Conservation (phyloP, 2,113 vertebrate genomes). For the Oplegnathus fasciatus region DNA sequence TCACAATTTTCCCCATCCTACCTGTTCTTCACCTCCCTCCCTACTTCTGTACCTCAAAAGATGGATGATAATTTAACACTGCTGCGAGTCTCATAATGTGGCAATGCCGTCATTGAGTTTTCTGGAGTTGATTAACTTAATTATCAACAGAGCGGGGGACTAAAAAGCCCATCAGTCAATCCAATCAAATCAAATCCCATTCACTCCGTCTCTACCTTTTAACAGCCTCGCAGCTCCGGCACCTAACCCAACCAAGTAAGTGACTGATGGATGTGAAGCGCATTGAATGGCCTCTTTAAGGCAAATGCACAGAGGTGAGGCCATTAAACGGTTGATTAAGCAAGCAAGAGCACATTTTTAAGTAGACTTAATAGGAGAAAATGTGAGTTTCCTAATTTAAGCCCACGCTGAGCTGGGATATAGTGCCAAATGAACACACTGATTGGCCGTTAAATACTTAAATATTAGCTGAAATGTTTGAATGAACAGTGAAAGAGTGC, state of each 20-base stretch:
- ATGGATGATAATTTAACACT: conserved; percentile 39
- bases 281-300: conserved; percentile 39
- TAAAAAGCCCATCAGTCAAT: conserved; percentile 40
- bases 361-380: conserved; percentile 44
- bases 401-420: conserved; percentile 17
- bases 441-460: conserved; percentile 21
- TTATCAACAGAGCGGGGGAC: conserved; percentile 42
- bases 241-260: neutral
- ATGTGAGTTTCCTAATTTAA: conserved; percentile 7
- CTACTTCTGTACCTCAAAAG: conserved; percentile 35
- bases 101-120: conserved; percentile 25
- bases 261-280: conserved; percentile 37
- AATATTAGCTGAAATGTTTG: conserved; percentile 20
- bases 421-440: conserved; percentile 1
- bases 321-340: conserved; percentile 60
- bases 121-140: conserved; percentile 60
- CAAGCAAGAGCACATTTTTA: conserved; percentile 27
- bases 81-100: conserved; percentile 1
- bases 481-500: conserved; percentile 4
- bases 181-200: conserved; percentile 49
- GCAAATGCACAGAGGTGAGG: conserved; percentile 39
- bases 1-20: conserved; percentile 44
- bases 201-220: conserved; percentile 16
- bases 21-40: conserved; percentile 33
- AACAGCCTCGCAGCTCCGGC: neutral